Evolutionary conservation across 2,888 invertebrate species (phyloP).

Genomic region (Plusia festucae): DNA sequence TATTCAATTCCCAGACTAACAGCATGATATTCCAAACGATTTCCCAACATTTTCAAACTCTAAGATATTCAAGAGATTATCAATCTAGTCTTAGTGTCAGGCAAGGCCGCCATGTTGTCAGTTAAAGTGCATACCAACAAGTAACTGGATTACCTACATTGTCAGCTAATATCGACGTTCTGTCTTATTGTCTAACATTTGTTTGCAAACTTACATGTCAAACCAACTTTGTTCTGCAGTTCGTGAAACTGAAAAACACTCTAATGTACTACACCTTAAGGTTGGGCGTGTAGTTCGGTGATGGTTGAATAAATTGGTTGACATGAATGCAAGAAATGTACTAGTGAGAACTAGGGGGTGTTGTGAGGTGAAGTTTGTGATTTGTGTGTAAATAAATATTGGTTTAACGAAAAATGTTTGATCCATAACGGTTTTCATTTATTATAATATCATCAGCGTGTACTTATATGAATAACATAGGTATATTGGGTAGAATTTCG

Average conservation of each 20-base stretch:
- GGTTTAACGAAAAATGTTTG: neutral
- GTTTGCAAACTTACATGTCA: constrained; percentile 59
- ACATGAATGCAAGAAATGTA: constrained; percentile 60
- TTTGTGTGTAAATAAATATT: constrained; percentile 12
- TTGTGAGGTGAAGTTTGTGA: constrained; percentile 22
- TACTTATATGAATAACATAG: no score
- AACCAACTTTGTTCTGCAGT: constrained; percentile 26
- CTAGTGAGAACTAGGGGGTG: constrained; percentile 54
- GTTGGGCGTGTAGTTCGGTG: neutral
- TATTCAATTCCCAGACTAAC: no score
- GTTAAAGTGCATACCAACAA: constrained; percentile 51
- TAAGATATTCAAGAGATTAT: neutral
- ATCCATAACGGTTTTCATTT: no score
- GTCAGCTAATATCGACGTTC: constrained; percentile 57
- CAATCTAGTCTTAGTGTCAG: constrained; percentile 20
- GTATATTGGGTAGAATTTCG: no score
- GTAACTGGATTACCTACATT: constrained; percentile 63
- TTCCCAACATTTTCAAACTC: neutral
- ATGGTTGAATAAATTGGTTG: constrained; percentile 16
- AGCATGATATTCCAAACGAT: neutral
- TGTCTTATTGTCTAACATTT: constrained; percentile 61
- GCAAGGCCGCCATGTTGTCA: constrained; percentile 42
- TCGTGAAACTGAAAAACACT: constrained; percentile 12
- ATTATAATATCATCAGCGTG: no score
- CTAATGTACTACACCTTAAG: constrained; percentile 6